Evolutionary conservation across 1,140 invertebrate species (phyloP).

Genomic region (Tyrophagus putrescentiae): DNA sequence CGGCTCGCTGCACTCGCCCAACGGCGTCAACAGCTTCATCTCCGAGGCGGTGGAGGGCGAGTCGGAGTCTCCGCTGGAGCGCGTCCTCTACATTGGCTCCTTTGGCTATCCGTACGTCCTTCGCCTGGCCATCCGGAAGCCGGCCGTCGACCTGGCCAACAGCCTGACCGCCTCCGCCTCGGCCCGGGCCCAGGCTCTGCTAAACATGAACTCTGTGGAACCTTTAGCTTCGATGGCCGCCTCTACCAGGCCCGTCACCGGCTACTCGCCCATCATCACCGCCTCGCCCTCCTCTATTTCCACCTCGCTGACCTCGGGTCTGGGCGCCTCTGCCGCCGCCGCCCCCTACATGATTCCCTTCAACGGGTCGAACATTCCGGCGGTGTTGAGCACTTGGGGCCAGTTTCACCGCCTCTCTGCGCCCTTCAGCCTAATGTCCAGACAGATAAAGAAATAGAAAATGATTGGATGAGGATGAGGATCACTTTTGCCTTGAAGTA

Average conservation of each 20-base stretch:
- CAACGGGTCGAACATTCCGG: too few species aligned
- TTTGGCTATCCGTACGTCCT: slow-evolving; percentile 49
- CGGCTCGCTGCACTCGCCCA: slow-evolving; percentile 33
- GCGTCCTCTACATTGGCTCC: slow-evolving; percentile 46
- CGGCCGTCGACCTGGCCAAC: background rate
- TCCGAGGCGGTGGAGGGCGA: slow-evolving; percentile 33
- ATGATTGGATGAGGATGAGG: too few species aligned
- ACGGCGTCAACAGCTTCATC: slow-evolving; percentile 29
- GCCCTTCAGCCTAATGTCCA: too few species aligned
- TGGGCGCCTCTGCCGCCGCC: too few species aligned
- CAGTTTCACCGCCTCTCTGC: too few species aligned
- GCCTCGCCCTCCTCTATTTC: too few species aligned
- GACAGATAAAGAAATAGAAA: too few species aligned
- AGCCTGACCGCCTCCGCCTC: background rate
- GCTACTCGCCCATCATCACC: background rate
- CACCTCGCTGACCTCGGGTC: too few species aligned
- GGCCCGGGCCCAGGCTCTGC: background rate
- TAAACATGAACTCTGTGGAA: too few species aligned
- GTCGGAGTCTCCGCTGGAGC: slow-evolving; percentile 19
- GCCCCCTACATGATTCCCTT: too few species aligned
- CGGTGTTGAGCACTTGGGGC: too few species aligned
- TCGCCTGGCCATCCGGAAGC: background rate
- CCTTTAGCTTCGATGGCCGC: background rate
- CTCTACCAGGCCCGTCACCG: background rate
- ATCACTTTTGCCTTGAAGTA: too few species aligned